phyloP scores from a whole-genome alignment of 1,140 invertebrate genomes.

The Bombus cullumanus region DNA sequence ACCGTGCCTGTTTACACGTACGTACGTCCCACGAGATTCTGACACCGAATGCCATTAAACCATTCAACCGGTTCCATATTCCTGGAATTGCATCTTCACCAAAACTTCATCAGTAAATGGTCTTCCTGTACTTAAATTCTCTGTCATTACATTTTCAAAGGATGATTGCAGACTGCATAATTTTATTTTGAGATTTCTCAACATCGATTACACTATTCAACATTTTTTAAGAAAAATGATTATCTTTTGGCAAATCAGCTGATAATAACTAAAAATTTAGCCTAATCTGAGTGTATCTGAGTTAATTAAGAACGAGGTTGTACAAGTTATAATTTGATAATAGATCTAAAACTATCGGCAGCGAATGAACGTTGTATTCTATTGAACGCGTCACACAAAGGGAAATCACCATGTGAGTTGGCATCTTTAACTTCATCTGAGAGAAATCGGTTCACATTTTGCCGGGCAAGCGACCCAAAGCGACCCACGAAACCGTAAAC shows the following conservation, averaged over 20 bases:
- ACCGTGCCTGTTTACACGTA: slow-evolving; percentile 70
- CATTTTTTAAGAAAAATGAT: no score
- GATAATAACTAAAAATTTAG: not conserved
- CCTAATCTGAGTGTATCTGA: not conserved
- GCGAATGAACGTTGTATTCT: not conserved
- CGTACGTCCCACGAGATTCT: slow-evolving; percentile 63
- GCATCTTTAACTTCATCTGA: not conserved
- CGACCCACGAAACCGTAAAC: slow-evolving; percentile 50
- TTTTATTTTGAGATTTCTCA: not conserved
- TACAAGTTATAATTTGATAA: not conserved
- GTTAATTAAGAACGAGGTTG: not conserved
- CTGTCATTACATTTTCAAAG: not conserved
- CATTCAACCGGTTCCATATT: slow-evolving; percentile 50
- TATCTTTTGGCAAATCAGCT: no score
- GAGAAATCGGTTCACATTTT: slow-evolving; percentile 15
- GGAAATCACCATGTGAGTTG: not conserved
- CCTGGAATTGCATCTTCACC: slow-evolving; percentile 54
- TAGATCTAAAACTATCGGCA: not conserved
- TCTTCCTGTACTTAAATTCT: not conserved
- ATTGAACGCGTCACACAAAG: not conserved
- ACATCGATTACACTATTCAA: no score
- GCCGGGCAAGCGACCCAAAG: not conserved
- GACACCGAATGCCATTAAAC: slow-evolving; percentile 66
- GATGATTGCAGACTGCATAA: not conserved
- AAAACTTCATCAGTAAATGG: not conserved